A percentile compares a stretch with the other conserved stretches of the same genome.
These are phyloP conservation scores for Tyrannus savana DNA, from an alignment of 2,113 vertebrate genomes.

Conservation along the genomic window DNA sequence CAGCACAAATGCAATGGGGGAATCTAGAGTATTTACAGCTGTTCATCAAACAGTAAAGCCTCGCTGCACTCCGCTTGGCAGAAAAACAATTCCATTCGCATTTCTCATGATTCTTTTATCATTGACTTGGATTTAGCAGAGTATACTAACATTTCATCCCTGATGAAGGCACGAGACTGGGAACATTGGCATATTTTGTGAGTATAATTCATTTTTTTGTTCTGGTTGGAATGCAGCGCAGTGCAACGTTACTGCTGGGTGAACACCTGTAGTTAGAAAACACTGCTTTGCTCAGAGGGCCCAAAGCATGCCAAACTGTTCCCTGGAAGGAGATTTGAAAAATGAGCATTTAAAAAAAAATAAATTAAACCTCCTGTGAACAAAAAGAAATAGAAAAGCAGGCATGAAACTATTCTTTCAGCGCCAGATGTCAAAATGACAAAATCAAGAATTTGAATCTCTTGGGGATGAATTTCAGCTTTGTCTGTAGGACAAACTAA, in stretches of 20 bases:
- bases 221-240: background rate
- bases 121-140: constrained; percentile 46
- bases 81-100: constrained; percentile 47
- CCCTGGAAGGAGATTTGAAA: constrained; percentile 23
- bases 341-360: background rate
- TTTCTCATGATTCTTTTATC: constrained; percentile 49
- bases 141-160: constrained; percentile 24
- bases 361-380: background rate
- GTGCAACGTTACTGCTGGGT: constrained; percentile 19
- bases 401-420: constrained; percentile 27
- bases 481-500: constrained; percentile 11
- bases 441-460: constrained; percentile 42
- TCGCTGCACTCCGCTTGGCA: constrained; percentile 23
- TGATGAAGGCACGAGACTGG: background rate
- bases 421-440: background rate
- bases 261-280: constrained; percentile 56
- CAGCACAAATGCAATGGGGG: background rate
- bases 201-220: constrained; percentile 53
- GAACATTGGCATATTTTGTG: constrained; percentile 39
- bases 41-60: constrained; percentile 42
- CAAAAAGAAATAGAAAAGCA: constrained; percentile 20
- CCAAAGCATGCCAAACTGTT: constrained; percentile 6
- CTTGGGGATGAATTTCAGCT: constrained; percentile 20
- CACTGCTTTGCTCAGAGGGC: background rate
- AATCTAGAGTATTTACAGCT: constrained; percentile 43